These are phyloP conservation scores for Epicauta chinensis DNA, from an alignment of 1,140 invertebrate genomes.

Conservation along the genomic window DNA sequence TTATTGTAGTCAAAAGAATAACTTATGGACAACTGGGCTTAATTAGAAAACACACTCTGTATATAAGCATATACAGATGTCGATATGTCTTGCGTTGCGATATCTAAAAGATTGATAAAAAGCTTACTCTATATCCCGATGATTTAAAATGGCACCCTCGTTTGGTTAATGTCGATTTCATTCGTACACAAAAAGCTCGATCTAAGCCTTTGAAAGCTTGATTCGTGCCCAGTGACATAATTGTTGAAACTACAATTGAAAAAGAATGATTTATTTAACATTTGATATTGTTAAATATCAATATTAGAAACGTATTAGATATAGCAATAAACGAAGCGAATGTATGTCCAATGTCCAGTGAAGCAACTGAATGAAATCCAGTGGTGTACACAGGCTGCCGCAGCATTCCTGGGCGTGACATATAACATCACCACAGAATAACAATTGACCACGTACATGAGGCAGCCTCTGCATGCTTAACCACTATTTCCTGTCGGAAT, in stretches of 20 bases:
- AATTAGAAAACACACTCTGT: too few species aligned
- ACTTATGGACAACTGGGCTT: too few species aligned
- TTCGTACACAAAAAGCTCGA: constrained; percentile 89
- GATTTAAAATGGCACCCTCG: constrained; percentile 97
- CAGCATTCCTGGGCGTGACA: constrained; percentile 30
- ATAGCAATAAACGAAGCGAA: too few species aligned
- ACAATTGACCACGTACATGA: constrained; percentile 32
- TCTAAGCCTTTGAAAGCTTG: constrained; percentile 80
- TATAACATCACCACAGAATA: constrained; percentile 25
- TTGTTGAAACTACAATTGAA: constrained; percentile 66
- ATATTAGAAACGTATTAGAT: too few species aligned
- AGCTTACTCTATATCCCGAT: constrained; percentile 90
- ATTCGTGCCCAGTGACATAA: constrained; percentile 73
- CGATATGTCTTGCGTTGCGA: too few species aligned
- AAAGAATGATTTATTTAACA: too few species aligned
- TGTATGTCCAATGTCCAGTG: constrained; percentile 3
- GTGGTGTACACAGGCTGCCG: constrained; percentile 16
- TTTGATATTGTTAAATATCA: too few species aligned
- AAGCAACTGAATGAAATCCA: constrained; percentile 17
- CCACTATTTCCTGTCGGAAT: constrained; percentile 30
- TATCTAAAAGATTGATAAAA: too few species aligned
- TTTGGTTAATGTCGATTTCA: constrained; percentile 97
- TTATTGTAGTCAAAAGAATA: too few species aligned
- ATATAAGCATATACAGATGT: too few species aligned
- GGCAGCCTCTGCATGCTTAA: constrained; percentile 29